Percentiles rank a stretch among this genome's conserved stretches.
Evolutionary conservation across 2,888 invertebrate species (phyloP).

Genomic region (Tenthredo amoena): DNA sequence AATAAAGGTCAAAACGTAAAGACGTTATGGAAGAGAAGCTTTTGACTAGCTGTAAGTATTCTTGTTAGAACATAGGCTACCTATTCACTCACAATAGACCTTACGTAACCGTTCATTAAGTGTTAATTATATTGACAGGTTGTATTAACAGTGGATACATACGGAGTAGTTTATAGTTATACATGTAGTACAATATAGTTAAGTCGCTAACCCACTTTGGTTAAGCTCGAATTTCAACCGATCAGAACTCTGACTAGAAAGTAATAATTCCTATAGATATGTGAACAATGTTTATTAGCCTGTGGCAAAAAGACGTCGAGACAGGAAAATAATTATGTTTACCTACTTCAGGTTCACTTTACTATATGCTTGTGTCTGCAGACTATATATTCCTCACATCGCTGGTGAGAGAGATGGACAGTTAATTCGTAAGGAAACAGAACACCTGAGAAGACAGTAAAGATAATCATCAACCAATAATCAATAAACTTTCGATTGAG

Average conservation of each 20-base stretch:
- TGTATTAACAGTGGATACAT: background rate
- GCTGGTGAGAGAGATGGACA: background rate
- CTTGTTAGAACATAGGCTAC: conserved; percentile 15
- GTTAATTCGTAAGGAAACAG: background rate
- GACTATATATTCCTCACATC: background rate
- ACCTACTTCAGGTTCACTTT: background rate
- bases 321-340: background rate
- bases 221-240: background rate
- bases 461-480: background rate
- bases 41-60: background rate
- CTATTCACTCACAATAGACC: background rate
- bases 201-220: background rate
- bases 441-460: background rate
- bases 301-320: background rate
- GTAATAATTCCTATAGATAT: background rate
- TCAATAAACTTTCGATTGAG: background rate
- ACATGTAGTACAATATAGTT: background rate
- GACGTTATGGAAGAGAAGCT: conserved; percentile 6
- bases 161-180: background rate
- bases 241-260: background rate
- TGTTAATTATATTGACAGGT: conserved; percentile 32
- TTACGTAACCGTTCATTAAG: conserved; percentile 34
- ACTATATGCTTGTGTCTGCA: background rate
- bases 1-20: conserved; percentile 12
- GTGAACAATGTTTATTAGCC: conserved; percentile 5